These are phyloP conservation scores for Cyanocitta stelleri DNA, from an alignment of 2,113 vertebrate species.

Conservation along the genomic window DNA sequence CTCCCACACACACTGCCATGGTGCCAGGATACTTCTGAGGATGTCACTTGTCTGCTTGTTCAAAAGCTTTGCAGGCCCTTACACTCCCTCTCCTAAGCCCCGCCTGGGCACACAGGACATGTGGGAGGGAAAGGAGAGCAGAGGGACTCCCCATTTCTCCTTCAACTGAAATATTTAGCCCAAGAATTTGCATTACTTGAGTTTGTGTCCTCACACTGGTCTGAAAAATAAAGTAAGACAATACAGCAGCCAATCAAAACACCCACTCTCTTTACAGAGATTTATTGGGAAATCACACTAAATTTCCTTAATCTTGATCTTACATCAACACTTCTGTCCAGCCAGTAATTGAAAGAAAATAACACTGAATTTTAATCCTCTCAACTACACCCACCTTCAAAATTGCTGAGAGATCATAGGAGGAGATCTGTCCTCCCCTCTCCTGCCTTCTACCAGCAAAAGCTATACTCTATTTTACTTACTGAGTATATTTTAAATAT, in stretches of 20 bases:
- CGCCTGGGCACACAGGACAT: fast-evolving
- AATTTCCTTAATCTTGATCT: background rate
- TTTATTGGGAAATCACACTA: background rate
- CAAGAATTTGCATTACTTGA: background rate
- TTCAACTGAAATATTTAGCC: background rate
- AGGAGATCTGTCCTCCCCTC: background rate
- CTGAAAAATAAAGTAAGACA: background rate
- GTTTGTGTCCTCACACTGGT: background rate
- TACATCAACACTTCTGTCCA: background rate
- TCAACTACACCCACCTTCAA: background rate
- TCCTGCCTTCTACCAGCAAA: background rate
- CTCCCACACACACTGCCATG: fast-evolving
- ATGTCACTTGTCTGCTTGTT: background rate
- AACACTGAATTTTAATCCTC: background rate
- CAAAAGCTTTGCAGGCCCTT: background rate
- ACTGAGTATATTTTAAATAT: background rate
- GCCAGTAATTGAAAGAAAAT: background rate
- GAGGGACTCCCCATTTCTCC: background rate
- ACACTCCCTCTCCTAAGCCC: background rate
- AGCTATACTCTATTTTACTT: background rate
- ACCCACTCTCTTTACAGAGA: background rate
- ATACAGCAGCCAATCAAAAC: background rate
- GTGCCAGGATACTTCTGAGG: background rate
- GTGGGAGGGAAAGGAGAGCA: background rate
- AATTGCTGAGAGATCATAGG: background rate